These are phyloP conservation scores for Mimas tiliae DNA, from an alignment of 2,888 invertebrate genomes.

Conservation along the genomic window DNA sequence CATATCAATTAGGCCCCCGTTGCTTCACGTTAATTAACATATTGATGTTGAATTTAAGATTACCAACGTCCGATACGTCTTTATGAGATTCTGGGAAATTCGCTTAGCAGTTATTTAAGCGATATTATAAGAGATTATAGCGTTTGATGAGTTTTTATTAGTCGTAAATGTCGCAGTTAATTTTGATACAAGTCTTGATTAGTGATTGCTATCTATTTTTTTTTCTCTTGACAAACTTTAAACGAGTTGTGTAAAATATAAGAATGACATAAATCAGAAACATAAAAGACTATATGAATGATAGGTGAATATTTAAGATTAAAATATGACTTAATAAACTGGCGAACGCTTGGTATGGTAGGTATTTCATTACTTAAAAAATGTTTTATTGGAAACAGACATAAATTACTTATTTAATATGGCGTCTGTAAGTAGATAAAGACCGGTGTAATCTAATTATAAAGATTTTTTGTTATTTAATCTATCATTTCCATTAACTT, in stretches of 20 bases:
- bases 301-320: background rate
- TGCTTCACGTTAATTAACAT: conserved; percentile 16
- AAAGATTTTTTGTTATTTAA: background rate
- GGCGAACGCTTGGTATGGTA: background rate
- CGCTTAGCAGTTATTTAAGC: conserved; percentile 8
- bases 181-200: conserved; percentile 26
- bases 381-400: conserved; percentile 21
- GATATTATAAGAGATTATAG: conserved; percentile 14
- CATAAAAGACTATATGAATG: conserved; percentile 6
- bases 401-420: background rate
- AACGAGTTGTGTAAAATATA: conserved; percentile 14
- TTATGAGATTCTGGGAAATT: conserved; percentile 4
- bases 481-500: background rate
- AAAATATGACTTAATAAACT: conserved; percentile 19
- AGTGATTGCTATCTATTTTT: conserved; percentile 22
- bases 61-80: background rate
- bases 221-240: conserved; percentile 15
- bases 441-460: background rate
- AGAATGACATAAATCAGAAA: conserved; percentile 13
- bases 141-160: conserved; percentile 29
- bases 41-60: conserved; percentile 1
- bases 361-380: conserved; percentile 9
- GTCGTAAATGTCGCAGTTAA: conserved; percentile 27
- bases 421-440: background rate
- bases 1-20: conserved; percentile 21